A percentile compares a stretch with the other conserved stretches of the same genome.
These are phyloP conservation scores for Eilema depressum DNA, from an alignment of 2,888 invertebrate genomes.

Conservation along the genomic window DNA sequence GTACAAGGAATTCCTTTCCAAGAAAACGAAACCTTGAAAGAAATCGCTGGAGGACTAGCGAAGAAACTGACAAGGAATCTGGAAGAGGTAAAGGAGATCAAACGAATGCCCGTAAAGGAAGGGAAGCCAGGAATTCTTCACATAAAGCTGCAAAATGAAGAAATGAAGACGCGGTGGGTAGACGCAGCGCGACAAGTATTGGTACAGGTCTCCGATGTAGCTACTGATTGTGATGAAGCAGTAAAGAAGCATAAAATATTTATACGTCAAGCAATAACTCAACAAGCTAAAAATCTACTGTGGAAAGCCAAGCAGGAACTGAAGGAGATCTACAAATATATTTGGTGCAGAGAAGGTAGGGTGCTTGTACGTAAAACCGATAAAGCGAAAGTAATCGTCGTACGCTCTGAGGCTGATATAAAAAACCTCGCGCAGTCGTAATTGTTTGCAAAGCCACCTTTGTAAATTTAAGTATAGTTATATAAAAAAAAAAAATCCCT, in stretches of 20 bases:
- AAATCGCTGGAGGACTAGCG: too few species aligned
- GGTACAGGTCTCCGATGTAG: too few species aligned
- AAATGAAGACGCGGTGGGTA: background rate
- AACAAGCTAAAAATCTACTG: too few species aligned
- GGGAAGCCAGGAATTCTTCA: background rate
- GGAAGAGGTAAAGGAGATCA: background rate
- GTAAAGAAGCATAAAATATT: too few species aligned
- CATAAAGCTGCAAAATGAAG: background rate
- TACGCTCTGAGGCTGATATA: background rate
- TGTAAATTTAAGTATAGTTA: background rate
- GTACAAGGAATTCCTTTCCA: background rate
- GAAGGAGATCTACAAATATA: background rate
- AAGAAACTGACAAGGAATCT: background rate
- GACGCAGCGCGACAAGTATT: background rate
- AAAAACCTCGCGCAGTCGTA: background rate
- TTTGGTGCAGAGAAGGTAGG: background rate
- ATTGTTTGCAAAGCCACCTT: background rate
- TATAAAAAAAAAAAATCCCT: background rate
- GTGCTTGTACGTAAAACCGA: background rate
- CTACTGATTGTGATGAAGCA: too few species aligned
- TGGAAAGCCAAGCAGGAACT: too few species aligned
- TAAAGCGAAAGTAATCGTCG: background rate
- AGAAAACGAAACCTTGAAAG: background rate
- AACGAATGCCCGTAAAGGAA: background rate
- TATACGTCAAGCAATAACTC: too few species aligned